Evolutionary conservation across 2,888 invertebrate genomes (phyloP), one percentile per base, ranked within the genome.

Genomic region (Agrochola litura): DNA sequence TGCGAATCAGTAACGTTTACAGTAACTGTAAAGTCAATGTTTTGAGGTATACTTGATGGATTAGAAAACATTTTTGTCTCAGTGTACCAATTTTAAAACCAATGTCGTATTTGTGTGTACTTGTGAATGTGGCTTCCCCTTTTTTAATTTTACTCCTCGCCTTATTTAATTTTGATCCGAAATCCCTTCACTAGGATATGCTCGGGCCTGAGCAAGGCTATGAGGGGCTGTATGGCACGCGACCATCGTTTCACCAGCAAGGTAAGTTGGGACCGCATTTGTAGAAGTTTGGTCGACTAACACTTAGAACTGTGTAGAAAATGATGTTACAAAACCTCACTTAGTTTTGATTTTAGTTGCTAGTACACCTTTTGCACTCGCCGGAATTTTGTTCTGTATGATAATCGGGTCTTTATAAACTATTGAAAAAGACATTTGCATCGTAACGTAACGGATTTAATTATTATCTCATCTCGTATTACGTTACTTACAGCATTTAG

Each of bases 141-240:
- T 82, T 82, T 87, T 81, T 76, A 80, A 85, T 73, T 88, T 81
- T 63, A 83, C 71, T 90, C 92, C 92, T 89, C 82, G 89, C 91
- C 92, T 91, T 91, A 86, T 90, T 87, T 88, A 84, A 88, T 88
- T 88, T 88, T 91, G 88, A 87, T 92, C 89, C 90, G 90, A 88
- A 92, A 92, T 92, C 92, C 92, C 87, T 95, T 95, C 91, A 94
- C 80, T 97, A 99, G 98, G 99, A 99, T 96, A 98, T 98, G 98
- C 98, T 98, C 96, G 98, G 98, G 93, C 98, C 98, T 92, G 99
- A 99, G 95, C 99, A 99, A 97, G 98, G 98, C 93, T 99, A 99
- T 97, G 99, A 99, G 95, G 98, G 98, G 95, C 98, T 99, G 97
- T 99, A 99, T 96, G 98, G 98, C 93, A 99, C 99, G 95, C 98